Base-by-base conservation (phyloP, 2,888 invertebrate species). In the Drosophila buzzatii region DNA sequence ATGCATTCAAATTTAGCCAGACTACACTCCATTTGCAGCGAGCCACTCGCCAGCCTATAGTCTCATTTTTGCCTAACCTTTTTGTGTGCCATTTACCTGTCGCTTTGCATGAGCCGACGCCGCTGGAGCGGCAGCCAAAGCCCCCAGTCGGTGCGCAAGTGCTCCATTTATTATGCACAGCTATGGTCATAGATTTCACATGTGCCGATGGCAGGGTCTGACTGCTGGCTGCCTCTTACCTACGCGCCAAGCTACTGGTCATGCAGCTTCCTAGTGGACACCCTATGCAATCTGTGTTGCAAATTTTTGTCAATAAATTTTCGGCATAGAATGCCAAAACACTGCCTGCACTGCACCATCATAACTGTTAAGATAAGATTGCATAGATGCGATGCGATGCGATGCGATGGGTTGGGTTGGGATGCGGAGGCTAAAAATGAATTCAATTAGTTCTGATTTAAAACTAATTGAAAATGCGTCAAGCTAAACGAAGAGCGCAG, bases 261-360 rank as follows among this genome's bases (percentile, higher is more conserved):
- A 81, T 89, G 63, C 85, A 83, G 71, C 81, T 69, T 67, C 18
- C 79, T 53, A 23, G 55, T 78, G 33, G 85, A 89, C 37, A 81
- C 88, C 89, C 60, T 89, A 91, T 81, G 88, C 90, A 82, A 90
- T 93, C 68, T 93, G 92, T 74, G 66, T 92, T 69, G 93, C 92
- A 47, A 91, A 92, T 42, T 85, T 82, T 57, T 82, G 76, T 39
- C 93, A 89, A 78, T 89, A 87, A 86, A 90, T 92, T 63, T 73
- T 90, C 55, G 56, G 76, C 88, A 27, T 64, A 90, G 33, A 88
- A 93, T 87, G 86, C 92, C 9, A 79, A 83, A 62, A 90, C 82
- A 42, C 49, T 51, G 77, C 0, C 49, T 51, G 76, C 27, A 83
- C 49, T 59, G 41, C 52, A 23, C 51, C 89, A 84, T 84, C 87